Percentiles rank a stretch among this genome's conserved stretches.
phyloP scores from a whole-genome alignment of 2,113 vertebrate species.

The Mellivora capensis region DNA sequence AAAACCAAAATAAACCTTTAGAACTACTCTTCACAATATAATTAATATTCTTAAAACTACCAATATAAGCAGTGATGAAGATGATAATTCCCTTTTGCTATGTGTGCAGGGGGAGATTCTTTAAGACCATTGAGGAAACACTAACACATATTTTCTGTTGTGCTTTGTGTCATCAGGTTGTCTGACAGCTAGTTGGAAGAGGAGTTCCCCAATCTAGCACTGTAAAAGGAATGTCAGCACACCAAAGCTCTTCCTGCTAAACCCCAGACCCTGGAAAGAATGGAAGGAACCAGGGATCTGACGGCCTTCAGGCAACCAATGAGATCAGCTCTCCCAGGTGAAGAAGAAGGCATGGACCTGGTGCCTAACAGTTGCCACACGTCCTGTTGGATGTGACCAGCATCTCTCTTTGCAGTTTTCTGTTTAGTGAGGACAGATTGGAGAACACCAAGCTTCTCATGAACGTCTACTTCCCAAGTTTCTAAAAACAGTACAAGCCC shows the following conservation, averaged over 20 bases:
- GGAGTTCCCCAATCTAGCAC: neutral
- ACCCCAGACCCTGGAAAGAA: neutral
- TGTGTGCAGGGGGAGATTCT: neutral
- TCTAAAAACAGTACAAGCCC: neutral
- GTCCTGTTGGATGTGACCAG: neutral
- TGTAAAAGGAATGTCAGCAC: neutral
- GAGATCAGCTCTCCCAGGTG: neutral
- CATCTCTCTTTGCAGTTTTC: neutral
- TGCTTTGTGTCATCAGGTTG: neutral
- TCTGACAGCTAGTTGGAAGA: neutral
- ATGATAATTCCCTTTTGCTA: neutral
- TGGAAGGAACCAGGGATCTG: neutral
- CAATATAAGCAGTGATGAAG: neutral
- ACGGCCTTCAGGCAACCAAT: neutral
- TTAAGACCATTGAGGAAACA: neutral
- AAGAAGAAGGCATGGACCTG: neutral
- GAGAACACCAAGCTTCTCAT: neutral
- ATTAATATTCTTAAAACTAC: neutral
- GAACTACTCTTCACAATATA: neutral
- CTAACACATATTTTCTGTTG: neutral
- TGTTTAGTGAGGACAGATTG: neutral
- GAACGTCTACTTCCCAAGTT: neutral
- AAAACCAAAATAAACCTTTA: neutral
- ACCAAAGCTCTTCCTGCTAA: neutral
- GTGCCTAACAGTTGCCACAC: too few relatives aligned